A percentile compares a stretch with the other conserved stretches of the same genome.
These are phyloP conservation scores for Notodonta ziczac DNA, from an alignment of 2,888 invertebrate species.

Conservation along the genomic window DNA sequence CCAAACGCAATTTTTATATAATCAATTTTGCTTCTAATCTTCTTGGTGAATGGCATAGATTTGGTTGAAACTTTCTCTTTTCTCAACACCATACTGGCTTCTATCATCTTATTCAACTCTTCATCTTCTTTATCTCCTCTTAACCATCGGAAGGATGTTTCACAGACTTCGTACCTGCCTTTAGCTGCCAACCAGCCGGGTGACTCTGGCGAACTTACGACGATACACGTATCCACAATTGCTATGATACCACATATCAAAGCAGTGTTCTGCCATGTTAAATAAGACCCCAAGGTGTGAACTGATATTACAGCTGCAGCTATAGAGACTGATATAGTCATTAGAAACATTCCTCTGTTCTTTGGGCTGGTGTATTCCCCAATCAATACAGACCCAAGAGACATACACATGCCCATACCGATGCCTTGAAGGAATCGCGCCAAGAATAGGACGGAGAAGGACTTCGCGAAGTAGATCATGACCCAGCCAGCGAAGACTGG, in stretches of 20 bases:
- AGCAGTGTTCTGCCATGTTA: constrained; percentile 82
- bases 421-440: constrained; percentile 72
- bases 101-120: constrained; percentile 56
- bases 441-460: constrained; percentile 57
- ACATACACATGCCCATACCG: constrained; percentile 79
- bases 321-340: constrained; percentile 84
- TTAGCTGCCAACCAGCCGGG: constrained; percentile 86
- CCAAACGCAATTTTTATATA: constrained; percentile 50
- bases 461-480: constrained; percentile 57
- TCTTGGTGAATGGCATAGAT: constrained; percentile 42
- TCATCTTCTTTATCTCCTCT: constrained; percentile 77
- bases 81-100: constrained; percentile 50
- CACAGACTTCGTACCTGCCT: constrained; percentile 80
- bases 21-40: constrained; percentile 40
- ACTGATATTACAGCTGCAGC: constrained; percentile 84
- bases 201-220: constrained; percentile 83
- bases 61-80: constrained; percentile 48
- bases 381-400: constrained; percentile 76
- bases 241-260: constrained; percentile 74
- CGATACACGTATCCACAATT: constrained; percentile 68
- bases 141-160: constrained; percentile 81
- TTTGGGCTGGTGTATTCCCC: constrained; percentile 84
- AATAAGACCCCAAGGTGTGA: constrained; percentile 85
- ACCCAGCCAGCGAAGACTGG: constrained; percentile 80
- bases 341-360: constrained; percentile 84